A percentile compares a stretch with the other conserved stretches of the same genome.
Evolutionary conservation across 2,797 vertebrate genomes (phyloP).

Genomic region (Rhadinocentrus ornatus): DNA sequence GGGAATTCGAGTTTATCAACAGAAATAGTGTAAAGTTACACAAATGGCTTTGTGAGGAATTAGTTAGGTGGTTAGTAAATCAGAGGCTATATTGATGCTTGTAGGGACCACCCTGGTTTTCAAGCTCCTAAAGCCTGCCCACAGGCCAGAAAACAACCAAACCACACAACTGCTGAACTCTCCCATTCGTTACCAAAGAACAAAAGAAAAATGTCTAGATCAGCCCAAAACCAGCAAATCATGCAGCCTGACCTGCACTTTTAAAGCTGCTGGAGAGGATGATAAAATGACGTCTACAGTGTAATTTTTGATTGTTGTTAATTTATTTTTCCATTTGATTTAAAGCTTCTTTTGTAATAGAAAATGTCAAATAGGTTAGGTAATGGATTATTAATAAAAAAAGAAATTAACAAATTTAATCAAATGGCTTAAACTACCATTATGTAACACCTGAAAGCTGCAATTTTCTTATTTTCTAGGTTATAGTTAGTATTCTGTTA

Average conservation of each 20-base stretch:
- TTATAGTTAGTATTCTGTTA: neutral
- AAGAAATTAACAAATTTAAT: neutral
- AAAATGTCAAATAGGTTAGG: neutral
- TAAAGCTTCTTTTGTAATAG: neutral
- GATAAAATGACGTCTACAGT: neutral
- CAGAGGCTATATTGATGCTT: constrained; percentile 65
- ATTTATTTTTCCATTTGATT: neutral
- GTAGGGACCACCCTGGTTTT: constrained; percentile 85
- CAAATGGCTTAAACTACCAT: neutral
- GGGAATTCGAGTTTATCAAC: constrained; percentile 87
- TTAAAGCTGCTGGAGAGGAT: constrained; percentile 7
- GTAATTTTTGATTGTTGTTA: neutral
- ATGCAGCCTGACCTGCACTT: constrained; percentile 41
- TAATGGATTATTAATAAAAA: neutral
- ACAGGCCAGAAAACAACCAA: constrained; percentile 72
- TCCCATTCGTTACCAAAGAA: constrained; percentile 29
- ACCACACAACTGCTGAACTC: constrained; percentile 43
- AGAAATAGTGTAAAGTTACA: constrained; percentile 84
- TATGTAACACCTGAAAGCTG: no score
- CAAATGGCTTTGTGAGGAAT: constrained; percentile 73
- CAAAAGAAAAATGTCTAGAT: constrained; percentile 46
- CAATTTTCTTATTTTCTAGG: no score
- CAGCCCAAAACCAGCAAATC: constrained; percentile 49
- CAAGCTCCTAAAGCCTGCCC: constrained; percentile 58
- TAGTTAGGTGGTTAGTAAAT: constrained; percentile 76